These are phyloP conservation scores for Drosophila picticornis DNA, from an alignment of 2,888 invertebrate species.

Conservation along the genomic window DNA sequence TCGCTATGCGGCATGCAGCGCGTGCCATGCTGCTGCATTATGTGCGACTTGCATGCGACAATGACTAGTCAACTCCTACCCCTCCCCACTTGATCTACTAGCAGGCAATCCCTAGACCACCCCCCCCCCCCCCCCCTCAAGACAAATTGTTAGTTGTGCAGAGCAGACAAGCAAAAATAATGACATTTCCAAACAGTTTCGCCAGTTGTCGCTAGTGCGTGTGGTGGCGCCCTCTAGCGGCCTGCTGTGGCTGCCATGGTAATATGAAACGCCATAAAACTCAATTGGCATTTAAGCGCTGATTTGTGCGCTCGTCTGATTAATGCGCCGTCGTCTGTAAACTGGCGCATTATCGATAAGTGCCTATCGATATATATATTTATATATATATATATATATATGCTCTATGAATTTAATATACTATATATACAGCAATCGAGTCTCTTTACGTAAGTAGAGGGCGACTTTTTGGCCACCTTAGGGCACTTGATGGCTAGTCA, in stretches of 20 bases:
- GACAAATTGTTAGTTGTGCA: slow-evolving; percentile 69
- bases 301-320: slow-evolving; percentile 72
- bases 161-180: slow-evolving; percentile 50
- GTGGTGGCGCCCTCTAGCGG: slow-evolving; percentile 46
- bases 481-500: slow-evolving; percentile 62
- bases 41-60: slow-evolving; percentile 72
- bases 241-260: not conserved
- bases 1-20: slow-evolving; percentile 50
- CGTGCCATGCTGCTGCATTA: slow-evolving; percentile 59
- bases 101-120: not conserved
- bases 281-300: slow-evolving; percentile 68
- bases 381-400: not conserved
- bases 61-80: slow-evolving; percentile 45
- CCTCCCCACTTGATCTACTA: not conserved
- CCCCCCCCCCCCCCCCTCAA: not conserved
- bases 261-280: slow-evolving; percentile 51
- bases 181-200: slow-evolving; percentile 63
- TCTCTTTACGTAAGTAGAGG: slow-evolving; percentile 31
- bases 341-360: slow-evolving; percentile 36
- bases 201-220: slow-evolving; percentile 29
- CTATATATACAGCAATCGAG: slow-evolving; percentile 19
- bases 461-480: slow-evolving; percentile 37
- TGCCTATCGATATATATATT: slow-evolving; percentile 53
- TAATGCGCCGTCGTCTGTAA: slow-evolving; percentile 34
- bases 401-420: not conserved